Base-by-base conservation (phyloP, 2,797 vertebrate genomes). In the Crocidura indochinensis region DNA sequence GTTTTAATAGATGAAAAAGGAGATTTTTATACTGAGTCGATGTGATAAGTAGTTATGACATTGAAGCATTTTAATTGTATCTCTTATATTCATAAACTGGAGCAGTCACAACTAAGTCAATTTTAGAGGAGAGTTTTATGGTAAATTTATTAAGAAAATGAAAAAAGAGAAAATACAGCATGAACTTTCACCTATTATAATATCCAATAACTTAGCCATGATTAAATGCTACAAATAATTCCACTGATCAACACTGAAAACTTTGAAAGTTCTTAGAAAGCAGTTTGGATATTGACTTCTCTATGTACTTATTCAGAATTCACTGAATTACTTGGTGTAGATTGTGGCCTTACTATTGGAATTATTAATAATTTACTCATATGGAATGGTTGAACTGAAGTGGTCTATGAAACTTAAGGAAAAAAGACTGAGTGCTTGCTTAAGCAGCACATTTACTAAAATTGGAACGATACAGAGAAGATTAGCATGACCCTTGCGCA, bases 341-440 rank as follows among this genome's bases (percentile, higher is more conserved):
- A 64, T 8, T 2, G 24, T 69, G 38, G 38, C 5, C 31, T 78
- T 3, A 1, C 10, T 77, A 74, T 47, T 29, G 17, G 27, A 24
- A 9, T 9, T 29, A 1, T 8, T 27, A 53, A 75, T 93, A 8
- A 53, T 72, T 72, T 92, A 49, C 10, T 72, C 64, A 11, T 46
- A 0, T 31, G 27, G 1, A n/a, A 68, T 71, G 44, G 44, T 7
- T 44, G 1, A 27, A 6, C 17, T 47, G 80, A 2, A 8, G 12
- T 9, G 19, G 0, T 14, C 38, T 31, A 4, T 7, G 38, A 62
- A 71, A 74, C 27, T 26, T 76, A 12, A 68, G 46, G 20, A 17
- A 20, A 17, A 20, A 9, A 22, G 12, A 0, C 0, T 51, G 24
- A 1, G n/a, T n/a, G n/a, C n/a, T n/a, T n/a, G n/a, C n/a, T n/a